phyloP scores from a whole-genome alignment of 2,113 vertebrate species.

The Phylloscopus trochiloides region DNA sequence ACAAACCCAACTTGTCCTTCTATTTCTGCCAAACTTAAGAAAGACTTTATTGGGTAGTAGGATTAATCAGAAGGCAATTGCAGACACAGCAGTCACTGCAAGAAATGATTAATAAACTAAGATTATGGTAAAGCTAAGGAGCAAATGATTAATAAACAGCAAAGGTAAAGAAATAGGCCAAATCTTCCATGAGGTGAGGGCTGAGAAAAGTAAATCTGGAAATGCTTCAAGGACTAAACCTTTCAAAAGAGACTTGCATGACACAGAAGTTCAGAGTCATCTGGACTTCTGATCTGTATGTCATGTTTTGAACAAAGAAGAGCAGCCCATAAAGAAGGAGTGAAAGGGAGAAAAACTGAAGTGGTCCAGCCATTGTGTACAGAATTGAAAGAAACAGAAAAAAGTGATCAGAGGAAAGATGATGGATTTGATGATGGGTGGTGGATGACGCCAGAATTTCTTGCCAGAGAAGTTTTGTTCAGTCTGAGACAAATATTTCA shows the following conservation, averaged over 20 bases:
- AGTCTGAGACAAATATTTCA: background rate
- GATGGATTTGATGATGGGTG: background rate
- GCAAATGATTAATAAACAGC: background rate
- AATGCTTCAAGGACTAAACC: background rate
- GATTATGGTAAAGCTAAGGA: background rate
- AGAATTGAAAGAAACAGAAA: background rate
- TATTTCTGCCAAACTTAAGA: background rate
- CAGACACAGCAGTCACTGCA: background rate
- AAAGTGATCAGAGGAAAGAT: background rate
- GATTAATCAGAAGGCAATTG: background rate
- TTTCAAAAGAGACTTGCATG: background rate
- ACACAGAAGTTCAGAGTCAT: background rate
- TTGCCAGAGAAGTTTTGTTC: background rate
- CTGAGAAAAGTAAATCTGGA: background rate
- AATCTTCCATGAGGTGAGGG: background rate
- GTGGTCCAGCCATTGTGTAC: background rate
- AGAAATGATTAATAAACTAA: background rate
- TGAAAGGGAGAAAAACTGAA: background rate
- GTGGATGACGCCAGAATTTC: background rate
- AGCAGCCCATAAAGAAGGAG: background rate
- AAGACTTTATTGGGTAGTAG: background rate
- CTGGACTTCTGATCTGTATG: background rate
- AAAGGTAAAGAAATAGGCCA: background rate
- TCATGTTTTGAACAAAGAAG: background rate
- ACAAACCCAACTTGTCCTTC: background rate